Evolutionary conservation across 2,797 vertebrate species (phyloP).

Genomic region (Sternotherus odoratus): DNA sequence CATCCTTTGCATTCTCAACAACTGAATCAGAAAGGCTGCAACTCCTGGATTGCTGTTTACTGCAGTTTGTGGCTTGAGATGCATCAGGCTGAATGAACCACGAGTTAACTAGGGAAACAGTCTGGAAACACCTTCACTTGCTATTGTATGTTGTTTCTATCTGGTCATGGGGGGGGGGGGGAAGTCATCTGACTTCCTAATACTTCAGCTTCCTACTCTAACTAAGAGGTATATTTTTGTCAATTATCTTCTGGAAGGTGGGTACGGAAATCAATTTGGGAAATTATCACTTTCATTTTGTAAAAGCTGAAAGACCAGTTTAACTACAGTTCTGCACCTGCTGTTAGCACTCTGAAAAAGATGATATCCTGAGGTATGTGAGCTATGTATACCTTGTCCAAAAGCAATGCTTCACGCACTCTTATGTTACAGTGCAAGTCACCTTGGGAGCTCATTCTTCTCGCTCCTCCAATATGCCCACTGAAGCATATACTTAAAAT

Average conservation of each 20-base stretch:
- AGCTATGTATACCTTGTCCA: not conserved
- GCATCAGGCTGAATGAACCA: not conserved
- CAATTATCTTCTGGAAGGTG: not conserved
- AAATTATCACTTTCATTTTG: not conserved
- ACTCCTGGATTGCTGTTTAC: not conserved
- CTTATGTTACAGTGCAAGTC: not conserved
- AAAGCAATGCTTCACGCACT: not conserved
- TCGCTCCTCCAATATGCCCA: not conserved
- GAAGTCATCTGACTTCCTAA: not conserved
- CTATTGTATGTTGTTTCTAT: not conserved
- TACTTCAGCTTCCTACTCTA: not conserved
- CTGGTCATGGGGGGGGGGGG: not conserved
- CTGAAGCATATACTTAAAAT: not conserved
- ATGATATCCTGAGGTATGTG: not conserved
- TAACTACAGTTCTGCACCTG: not conserved
- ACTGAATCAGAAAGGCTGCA: not conserved
- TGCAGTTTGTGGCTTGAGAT: not conserved
- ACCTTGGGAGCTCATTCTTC: not conserved
- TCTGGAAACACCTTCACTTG: not conserved
- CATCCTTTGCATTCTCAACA: not conserved
- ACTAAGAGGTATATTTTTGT: not conserved
- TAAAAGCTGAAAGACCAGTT: not conserved
- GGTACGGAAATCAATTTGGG: not conserved
- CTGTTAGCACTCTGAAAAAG: not conserved
- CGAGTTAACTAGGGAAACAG: not conserved